Evolutionary conservation across 2,797 vertebrate species (phyloP).

Genomic region (Tapera naevia): DNA sequence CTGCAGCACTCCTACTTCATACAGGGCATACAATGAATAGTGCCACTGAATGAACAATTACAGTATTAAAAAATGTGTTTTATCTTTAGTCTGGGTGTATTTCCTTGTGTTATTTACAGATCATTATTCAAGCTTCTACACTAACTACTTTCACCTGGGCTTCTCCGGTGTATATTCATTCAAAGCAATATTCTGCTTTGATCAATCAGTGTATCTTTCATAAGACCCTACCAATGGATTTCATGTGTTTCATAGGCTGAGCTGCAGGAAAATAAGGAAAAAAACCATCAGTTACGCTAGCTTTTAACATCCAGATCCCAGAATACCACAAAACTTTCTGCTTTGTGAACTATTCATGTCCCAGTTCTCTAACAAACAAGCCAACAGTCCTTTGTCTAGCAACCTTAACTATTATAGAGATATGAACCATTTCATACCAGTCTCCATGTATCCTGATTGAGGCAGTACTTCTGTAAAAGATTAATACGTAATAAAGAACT

Average conservation of each 20-base stretch:
- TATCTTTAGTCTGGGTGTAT: not conserved
- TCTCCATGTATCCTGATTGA: not conserved
- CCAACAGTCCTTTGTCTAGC: not conserved
- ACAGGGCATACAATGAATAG: not conserved
- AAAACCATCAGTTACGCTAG: not conserved
- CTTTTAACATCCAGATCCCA: not conserved
- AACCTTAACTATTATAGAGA: not conserved
- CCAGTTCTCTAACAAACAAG: not conserved
- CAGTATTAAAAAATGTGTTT: not conserved
- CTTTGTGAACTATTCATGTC: not conserved
- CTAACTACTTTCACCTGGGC: not conserved
- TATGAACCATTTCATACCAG: not conserved
- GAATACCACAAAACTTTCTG: not conserved
- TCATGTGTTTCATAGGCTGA: not conserved
- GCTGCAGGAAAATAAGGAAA: not conserved
- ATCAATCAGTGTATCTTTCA: not conserved
- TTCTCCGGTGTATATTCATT: not conserved
- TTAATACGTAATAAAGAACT: not conserved
- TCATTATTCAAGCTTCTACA: not conserved
- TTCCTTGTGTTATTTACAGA: not conserved
- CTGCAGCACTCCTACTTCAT: not conserved
- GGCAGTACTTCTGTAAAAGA: not conserved
- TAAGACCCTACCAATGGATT: not conserved
- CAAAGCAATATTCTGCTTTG: not conserved
- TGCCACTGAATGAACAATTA: not conserved